phyloP scores from a whole-genome alignment of 2,888 invertebrate species.

The Xiphydria camelus region DNA sequence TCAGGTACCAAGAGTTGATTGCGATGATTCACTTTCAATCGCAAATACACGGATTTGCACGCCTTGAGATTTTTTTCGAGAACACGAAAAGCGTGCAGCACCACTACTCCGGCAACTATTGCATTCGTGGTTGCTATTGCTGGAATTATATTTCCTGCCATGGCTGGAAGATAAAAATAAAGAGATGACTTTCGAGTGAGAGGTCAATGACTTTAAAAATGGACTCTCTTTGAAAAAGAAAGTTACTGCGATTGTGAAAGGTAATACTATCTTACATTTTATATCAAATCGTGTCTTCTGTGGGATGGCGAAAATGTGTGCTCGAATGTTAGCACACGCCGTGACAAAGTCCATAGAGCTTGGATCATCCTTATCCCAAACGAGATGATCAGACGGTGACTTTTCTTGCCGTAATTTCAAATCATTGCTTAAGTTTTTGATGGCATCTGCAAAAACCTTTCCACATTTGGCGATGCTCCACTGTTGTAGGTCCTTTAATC shows the following conservation, averaged over 20 bases:
- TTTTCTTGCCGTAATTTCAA: constrained; percentile 59
- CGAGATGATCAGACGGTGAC: constrained; percentile 69
- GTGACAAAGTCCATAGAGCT: constrained; percentile 95
- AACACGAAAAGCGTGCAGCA: constrained; percentile 82
- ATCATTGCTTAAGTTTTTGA: constrained; percentile 66
- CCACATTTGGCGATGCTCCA: constrained; percentile 81
- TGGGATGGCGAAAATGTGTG: constrained; percentile 86
- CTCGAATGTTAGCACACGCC: constrained; percentile 90
- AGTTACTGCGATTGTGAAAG: constrained; percentile 1
- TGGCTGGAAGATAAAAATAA: constrained; percentile 64
- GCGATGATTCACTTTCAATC: constrained; percentile 73
- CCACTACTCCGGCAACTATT: constrained; percentile 94
- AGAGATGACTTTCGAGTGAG: too few relatives aligned
- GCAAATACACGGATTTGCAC: constrained; percentile 78
- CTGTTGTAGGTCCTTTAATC: constrained; percentile 73
- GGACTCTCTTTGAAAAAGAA: not conserved
- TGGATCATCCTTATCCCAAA: constrained; percentile 98
- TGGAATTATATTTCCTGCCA: constrained; percentile 99
- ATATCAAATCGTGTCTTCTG: constrained; percentile 89
- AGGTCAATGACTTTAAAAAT: constrained; percentile 3
- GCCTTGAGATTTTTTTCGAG: constrained; percentile 68
- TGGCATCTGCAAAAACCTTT: constrained; percentile 70
- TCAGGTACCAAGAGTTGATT: constrained; percentile 77
- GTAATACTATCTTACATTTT: constrained; percentile 72
- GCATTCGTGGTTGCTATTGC: constrained; percentile 99